Conservation (phyloP, 2,797 vertebrate genomes). For the Leptodactylus fallax region DNA sequence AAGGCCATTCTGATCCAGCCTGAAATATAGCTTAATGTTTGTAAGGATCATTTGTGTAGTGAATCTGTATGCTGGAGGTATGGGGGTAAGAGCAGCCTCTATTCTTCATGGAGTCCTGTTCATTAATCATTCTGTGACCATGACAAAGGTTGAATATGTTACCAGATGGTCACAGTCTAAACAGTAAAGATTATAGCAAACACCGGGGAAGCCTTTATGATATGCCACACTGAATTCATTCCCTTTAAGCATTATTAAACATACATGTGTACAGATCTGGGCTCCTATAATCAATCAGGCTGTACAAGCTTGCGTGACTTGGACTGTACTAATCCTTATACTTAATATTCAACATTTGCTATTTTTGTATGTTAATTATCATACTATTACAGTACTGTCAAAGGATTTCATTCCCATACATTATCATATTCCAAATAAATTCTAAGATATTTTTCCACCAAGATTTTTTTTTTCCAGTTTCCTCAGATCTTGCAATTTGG, state of each 20-base stretch:
- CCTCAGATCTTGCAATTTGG: no score
- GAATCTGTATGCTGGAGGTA: constrained; percentile 38
- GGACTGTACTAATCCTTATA: not conserved
- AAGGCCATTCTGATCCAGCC: not conserved
- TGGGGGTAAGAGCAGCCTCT: constrained; percentile 30
- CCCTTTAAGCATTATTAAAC: constrained; percentile 1
- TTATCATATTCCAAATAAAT: not conserved
- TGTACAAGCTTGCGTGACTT: not conserved
- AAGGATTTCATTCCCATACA: not conserved
- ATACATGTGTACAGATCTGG: not conserved
- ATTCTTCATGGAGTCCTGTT: constrained; percentile 38
- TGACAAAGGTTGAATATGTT: constrained; percentile 59
- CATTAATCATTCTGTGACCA: constrained; percentile 58
- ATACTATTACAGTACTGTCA: not conserved
- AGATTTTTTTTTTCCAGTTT: not conserved
- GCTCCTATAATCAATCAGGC: constrained; percentile 19
- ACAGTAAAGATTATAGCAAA: constrained; percentile 39
- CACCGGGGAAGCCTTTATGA: constrained; percentile 34
- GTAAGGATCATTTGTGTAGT: not conserved
- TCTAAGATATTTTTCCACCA: not conserved
- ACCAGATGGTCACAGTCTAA: constrained; percentile 57
- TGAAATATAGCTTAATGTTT: not conserved
- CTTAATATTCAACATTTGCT: constrained; percentile 15
- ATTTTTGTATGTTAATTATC: not conserved
- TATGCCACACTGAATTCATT: constrained; percentile 24